Evolutionary conservation across 1,140 invertebrate genomes (phyloP).

Genomic region (Elymnias hypermnestra): DNA sequence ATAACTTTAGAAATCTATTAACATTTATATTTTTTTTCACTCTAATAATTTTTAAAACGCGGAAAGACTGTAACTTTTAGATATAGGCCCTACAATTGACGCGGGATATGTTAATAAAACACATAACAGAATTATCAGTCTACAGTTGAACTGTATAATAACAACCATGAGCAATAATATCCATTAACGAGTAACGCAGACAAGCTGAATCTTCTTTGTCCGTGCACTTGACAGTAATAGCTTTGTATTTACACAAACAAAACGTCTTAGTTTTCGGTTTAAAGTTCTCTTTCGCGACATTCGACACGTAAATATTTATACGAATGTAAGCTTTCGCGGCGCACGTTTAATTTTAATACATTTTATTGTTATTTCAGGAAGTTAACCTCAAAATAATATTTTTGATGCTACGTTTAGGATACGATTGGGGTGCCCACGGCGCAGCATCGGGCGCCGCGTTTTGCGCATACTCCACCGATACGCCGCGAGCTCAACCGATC

Average conservation of each 20-base stretch:
- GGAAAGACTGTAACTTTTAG: constrained; percentile 22
- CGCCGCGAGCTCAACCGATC: constrained; percentile 19
- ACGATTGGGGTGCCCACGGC: constrained; percentile 51
- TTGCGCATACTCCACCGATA: constrained; percentile 52
- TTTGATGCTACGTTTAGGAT: constrained; percentile 64
- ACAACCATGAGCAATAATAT: constrained; percentile 42
- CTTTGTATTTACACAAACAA: constrained; percentile 75
- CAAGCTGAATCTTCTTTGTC: constrained; percentile 64
- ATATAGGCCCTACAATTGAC: constrained; percentile 60
- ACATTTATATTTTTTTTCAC: constrained; percentile 27
- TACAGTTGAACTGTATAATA: constrained; percentile 34
- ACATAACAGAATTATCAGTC: constrained; percentile 29
- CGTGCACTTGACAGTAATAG: constrained; percentile 71
- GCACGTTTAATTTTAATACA: constrained; percentile 40
- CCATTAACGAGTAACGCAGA: constrained; percentile 39
- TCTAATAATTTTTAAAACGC: constrained; percentile 20
- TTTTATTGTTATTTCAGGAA: constrained; percentile 40
- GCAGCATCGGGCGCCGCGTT: constrained; percentile 35
- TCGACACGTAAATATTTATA: constrained; percentile 49
- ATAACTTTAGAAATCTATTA: constrained; percentile 31
- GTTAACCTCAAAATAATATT: constrained; percentile 73
- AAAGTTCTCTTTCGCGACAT: constrained; percentile 68
- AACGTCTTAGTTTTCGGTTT: constrained; percentile 65
- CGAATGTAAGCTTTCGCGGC: constrained; percentile 27
- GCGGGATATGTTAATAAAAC: constrained; percentile 51